Base-by-base conservation (phyloP, 2,113 vertebrate genomes). In the Dermatemys mawii region DNA sequence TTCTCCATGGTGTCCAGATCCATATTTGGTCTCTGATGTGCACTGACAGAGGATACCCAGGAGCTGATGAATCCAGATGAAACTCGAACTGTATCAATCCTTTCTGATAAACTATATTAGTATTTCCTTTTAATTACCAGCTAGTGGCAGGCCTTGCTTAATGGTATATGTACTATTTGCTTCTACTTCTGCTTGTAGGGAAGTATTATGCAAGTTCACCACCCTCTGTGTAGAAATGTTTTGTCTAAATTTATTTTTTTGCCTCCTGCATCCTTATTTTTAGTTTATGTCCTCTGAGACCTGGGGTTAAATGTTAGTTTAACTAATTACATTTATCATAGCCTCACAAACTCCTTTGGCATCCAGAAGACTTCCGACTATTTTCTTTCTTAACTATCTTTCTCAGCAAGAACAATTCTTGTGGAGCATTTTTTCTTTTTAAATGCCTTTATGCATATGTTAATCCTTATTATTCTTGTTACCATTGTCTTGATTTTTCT, bases 61-160 rank as follows among this genome's bases (percentile, higher is more conserved):
- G 26, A 92, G 92, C 86, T 92, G 49, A 84, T 11, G 93, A 91
- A 91, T 88, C 92, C 81, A 70, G 90, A 67, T 86, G 89, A 93
- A 93, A 89, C 76, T 93, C 73, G 91, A 73, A 80, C 94, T 93
- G 26, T 87, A 2, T 46, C 32, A 85, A 60, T 93, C 86, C 91
- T 27, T 88, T 91, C 78, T 76, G 49, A 93, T 93, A 93, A 95
- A 84, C 73, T 49, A 6, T 89, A 55, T 5, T 91, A 46, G 51
- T 91, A 11, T 73, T 94, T 94, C 91, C 38, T 85, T 92, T 89
- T 89, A 78, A 94, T 92, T 91, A 92, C 63, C 86, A 92, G 88
- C 80, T 86, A 86, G 13, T 95, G 90, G 86, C 92, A 94, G 48
- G 32, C 87, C 92, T 93, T 90, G 44, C 83, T 2, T 83, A 35